phyloP scores from a whole-genome alignment of 2,113 vertebrate genomes.

The Calonectris borealis region DNA sequence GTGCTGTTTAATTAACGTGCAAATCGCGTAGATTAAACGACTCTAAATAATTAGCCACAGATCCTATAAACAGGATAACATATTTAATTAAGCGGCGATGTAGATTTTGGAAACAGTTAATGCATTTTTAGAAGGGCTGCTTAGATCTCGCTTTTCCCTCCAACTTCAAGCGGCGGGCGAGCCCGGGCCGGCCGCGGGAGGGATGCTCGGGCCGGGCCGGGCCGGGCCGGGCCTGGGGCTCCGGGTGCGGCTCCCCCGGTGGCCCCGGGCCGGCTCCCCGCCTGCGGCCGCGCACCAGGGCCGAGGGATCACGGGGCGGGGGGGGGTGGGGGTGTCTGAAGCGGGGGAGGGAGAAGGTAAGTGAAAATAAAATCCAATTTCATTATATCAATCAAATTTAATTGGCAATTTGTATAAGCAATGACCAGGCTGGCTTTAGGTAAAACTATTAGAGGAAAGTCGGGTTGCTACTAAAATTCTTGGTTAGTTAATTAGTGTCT shows the following conservation, averaged over 20 bases:
- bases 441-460: constrained; percentile 86
- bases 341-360: constrained; percentile 64
- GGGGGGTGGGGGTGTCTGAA: too few relatives aligned
- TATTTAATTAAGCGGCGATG: constrained; percentile 86
- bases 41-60: constrained; percentile 93
- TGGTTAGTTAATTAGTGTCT: constrained; percentile 89
- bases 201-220: constrained; percentile 18
- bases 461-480: constrained; percentile 83
- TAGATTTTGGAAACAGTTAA: constrained; percentile 87
- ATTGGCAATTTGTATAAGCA: constrained; percentile 90
- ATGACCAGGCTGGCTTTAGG: constrained; percentile 85
- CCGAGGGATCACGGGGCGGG: neutral
- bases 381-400: constrained; percentile 92
- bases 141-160: constrained; percentile 63
- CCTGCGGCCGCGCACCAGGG: neutral
- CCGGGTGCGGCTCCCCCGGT: neutral
- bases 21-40: constrained; percentile 97
- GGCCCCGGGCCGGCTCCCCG: neutral
- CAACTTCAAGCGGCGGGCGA: constrained; percentile 68
- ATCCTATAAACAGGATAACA: constrained; percentile 93
- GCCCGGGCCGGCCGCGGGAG: neutral
- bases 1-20: constrained; percentile 93
- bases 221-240: neutral
- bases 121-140: constrained; percentile 70
- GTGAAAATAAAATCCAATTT: constrained; percentile 85